These are phyloP conservation scores for Hartigia nigra DNA, from an alignment of 2,888 invertebrate genomes.

Conservation along the genomic window DNA sequence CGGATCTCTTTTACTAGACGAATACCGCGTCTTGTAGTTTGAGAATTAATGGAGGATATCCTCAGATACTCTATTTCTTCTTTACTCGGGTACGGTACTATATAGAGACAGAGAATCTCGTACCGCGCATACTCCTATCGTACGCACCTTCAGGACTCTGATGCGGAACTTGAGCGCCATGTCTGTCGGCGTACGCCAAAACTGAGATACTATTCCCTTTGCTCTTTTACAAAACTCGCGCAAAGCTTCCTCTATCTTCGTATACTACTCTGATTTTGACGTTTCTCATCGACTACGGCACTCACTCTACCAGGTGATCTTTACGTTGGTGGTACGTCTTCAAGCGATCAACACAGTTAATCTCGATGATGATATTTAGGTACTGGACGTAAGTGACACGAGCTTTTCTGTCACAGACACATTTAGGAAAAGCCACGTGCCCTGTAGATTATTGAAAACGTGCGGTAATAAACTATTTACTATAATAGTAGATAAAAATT, in stretches of 20 bases:
- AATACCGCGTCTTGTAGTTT: background rate
- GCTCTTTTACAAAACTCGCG: background rate
- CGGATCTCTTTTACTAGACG: background rate
- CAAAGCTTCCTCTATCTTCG: background rate
- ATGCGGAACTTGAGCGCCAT: background rate
- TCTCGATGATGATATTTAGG: background rate
- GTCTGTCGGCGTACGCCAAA: background rate
- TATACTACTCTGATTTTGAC: background rate
- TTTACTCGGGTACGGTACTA: background rate
- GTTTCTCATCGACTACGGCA: background rate
- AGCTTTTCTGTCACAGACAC: background rate
- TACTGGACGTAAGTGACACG: background rate
- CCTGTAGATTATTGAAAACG: background rate
- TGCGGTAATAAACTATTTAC: background rate
- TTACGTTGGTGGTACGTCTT: background rate
- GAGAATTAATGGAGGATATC: background rate
- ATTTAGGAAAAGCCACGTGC: background rate
- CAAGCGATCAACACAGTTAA: background rate
- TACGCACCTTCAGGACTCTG: background rate
- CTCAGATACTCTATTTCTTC: background rate
- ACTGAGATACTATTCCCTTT: background rate
- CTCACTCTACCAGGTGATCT: background rate
- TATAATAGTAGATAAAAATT: background rate
- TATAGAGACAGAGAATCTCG: background rate
- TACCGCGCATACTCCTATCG: background rate